phyloP scores from a whole-genome alignment of 2,113 vertebrate species.

The Eubucco bourcierii region DNA sequence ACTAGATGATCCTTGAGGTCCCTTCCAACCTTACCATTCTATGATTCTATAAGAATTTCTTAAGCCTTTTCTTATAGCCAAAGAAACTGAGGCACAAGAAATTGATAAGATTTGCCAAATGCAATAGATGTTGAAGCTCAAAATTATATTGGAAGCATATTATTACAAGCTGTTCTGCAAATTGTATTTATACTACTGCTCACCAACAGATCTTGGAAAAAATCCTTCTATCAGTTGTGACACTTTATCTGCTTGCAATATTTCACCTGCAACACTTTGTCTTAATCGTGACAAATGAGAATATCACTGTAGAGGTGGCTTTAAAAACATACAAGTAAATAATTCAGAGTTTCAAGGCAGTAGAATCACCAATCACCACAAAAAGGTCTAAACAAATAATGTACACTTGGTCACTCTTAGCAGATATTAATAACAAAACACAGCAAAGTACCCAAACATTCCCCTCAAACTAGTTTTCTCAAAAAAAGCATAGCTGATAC shows the following conservation, averaged over 20 bases:
- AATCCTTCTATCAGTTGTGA: background rate
- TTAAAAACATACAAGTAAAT: background rate
- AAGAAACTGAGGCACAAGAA: background rate
- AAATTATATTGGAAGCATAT: background rate
- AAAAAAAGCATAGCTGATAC: background rate
- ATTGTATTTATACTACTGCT: background rate
- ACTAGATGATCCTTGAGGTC: too few species aligned
- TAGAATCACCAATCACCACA: background rate
- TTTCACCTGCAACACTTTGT: background rate
- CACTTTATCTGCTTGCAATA: background rate
- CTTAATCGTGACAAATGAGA: background rate
- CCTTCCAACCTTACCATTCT: too few species aligned
- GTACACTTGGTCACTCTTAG: background rate
- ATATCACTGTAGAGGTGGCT: background rate
- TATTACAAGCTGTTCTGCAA: background rate
- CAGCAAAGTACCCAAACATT: fast-evolving
- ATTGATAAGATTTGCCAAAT: background rate
- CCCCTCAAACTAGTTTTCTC: background rate
- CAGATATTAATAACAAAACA: background rate
- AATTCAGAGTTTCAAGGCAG: background rate
- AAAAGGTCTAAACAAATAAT: background rate
- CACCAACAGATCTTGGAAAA: background rate
- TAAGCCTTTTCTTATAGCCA: background rate
- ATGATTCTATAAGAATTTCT: background rate
- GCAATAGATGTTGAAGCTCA: background rate